Evolutionary conservation across 2,113 vertebrate genomes (phyloP).

Genomic region (Camelus dromedarius): DNA sequence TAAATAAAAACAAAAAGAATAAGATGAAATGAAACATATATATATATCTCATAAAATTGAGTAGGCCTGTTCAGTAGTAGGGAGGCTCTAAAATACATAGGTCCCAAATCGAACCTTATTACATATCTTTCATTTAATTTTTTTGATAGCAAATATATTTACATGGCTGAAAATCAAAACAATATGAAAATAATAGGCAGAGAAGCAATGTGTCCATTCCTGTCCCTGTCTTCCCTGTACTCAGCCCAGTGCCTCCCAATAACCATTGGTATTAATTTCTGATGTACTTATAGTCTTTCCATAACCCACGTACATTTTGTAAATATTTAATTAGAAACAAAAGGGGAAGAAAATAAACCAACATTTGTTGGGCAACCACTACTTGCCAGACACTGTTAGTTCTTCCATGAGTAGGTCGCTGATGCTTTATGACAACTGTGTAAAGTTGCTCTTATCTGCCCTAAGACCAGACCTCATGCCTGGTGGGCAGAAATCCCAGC

Average conservation of each 20-base stretch:
- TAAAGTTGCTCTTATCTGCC: background rate
- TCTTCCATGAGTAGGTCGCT: background rate
- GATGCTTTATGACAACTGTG: background rate
- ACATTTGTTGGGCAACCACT: background rate
- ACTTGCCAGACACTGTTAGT: background rate
- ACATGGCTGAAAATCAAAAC: slow-evolving; percentile 14
- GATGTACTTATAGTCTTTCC: background rate
- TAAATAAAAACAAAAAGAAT: background rate
- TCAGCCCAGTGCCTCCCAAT: background rate
- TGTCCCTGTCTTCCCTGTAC: background rate
- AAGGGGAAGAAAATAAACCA: slow-evolving; percentile 16
- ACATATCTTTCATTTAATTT: background rate
- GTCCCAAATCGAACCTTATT: background rate
- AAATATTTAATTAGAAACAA: slow-evolving; percentile 36
- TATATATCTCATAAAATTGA: background rate
- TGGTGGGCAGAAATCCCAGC: background rate
- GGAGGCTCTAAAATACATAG: background rate
- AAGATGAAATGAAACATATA: background rate
- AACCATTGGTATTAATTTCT: background rate
- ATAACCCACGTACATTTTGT: background rate
- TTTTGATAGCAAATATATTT: slow-evolving; percentile 26
- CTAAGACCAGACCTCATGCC: background rate
- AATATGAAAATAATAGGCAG: background rate
- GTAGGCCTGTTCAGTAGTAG: background rate
- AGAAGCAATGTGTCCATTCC: background rate